Percentiles rank a stretch among this genome's conserved stretches.
Evolutionary conservation across 2,113 vertebrate genomes (phyloP).

Genomic region (Pelobates fuscus): DNA sequence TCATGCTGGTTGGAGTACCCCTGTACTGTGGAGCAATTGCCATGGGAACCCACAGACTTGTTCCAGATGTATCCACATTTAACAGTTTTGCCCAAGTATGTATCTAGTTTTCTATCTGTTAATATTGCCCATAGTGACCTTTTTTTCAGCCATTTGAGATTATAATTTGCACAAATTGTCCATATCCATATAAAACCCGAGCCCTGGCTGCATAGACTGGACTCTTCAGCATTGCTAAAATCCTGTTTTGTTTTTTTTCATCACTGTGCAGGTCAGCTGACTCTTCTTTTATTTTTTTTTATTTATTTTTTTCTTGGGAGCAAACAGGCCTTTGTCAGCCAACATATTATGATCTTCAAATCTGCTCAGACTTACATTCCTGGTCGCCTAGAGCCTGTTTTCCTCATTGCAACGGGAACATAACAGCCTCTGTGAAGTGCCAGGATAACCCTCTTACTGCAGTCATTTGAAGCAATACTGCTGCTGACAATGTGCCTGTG

Average conservation of each 20-base stretch:
- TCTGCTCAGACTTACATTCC: constrained; percentile 45
- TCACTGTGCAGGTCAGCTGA: constrained; percentile 1
- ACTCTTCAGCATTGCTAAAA: not conserved
- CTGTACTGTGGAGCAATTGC: too few relatives aligned
- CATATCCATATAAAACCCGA: too few relatives aligned
- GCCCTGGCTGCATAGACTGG: too few relatives aligned
- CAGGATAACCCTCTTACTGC: constrained; percentile 50
- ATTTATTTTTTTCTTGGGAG: constrained; percentile 24
- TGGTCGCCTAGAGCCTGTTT: constrained; percentile 44
- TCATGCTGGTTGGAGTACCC: too few relatives aligned
- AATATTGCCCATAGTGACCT: too few relatives aligned
- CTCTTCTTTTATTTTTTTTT: too few relatives aligned
- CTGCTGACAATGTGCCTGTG: constrained; percentile 36
- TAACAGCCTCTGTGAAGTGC: constrained; percentile 33
- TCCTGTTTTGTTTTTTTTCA: constrained; percentile 11
- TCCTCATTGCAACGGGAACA: constrained; percentile 36
- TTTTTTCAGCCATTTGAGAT: too few relatives aligned
- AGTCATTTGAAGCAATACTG: constrained; percentile 41
- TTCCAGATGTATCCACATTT: too few relatives aligned
- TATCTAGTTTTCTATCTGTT: too few relatives aligned
- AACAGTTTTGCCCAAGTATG: too few relatives aligned
- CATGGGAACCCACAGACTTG: too few relatives aligned
- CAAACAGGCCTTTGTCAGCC: constrained; percentile 33
- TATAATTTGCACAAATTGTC: too few relatives aligned
- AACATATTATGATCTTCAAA: constrained; percentile 30